These are phyloP conservation scores for Clivina fossor DNA, from an alignment of 2,888 invertebrate genomes.

Conservation along the genomic window DNA sequence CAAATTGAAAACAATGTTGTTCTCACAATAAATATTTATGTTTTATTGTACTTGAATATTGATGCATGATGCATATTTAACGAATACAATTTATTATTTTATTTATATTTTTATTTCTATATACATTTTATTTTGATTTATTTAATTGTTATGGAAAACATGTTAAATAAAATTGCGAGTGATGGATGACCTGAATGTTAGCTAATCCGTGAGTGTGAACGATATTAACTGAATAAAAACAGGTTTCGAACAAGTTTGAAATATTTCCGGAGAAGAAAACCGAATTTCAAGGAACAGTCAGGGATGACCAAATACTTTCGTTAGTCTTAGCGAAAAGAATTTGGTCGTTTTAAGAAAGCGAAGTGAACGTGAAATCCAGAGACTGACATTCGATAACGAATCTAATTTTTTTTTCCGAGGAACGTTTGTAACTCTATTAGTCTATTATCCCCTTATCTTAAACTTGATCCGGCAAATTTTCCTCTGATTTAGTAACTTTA, in stretches of 20 bases:
- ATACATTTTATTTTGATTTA: too few species aligned
- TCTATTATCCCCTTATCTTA: constrained; percentile 10
- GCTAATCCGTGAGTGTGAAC: too few species aligned
- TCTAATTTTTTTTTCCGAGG: constrained; percentile 7
- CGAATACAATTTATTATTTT: too few species aligned
- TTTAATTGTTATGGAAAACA: too few species aligned
- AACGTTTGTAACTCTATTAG: constrained; percentile 7
- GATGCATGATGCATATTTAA: too few species aligned
- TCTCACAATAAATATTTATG: too few species aligned
- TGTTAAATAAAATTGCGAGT: too few species aligned
- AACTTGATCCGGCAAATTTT: constrained; percentile 15
- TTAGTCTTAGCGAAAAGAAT: too few species aligned
- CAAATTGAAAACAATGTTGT: too few species aligned
- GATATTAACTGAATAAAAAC: constrained; percentile 3
- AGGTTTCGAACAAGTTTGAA: constrained; percentile 1
- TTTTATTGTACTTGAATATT: too few species aligned
- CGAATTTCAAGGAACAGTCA: constrained; percentile 2
- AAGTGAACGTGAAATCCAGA: not conserved
- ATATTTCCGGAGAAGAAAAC: constrained; percentile 1
- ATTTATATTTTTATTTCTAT: too few species aligned
- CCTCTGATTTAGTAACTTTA: constrained; percentile 9
- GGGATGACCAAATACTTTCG: constrained; percentile 7
- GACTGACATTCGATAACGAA: constrained; percentile 10
- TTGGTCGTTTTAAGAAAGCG: not conserved
- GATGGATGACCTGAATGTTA: too few species aligned